Base-by-base conservation (phyloP, 2,888 invertebrate species). In the Drosophila falleni region DNA sequence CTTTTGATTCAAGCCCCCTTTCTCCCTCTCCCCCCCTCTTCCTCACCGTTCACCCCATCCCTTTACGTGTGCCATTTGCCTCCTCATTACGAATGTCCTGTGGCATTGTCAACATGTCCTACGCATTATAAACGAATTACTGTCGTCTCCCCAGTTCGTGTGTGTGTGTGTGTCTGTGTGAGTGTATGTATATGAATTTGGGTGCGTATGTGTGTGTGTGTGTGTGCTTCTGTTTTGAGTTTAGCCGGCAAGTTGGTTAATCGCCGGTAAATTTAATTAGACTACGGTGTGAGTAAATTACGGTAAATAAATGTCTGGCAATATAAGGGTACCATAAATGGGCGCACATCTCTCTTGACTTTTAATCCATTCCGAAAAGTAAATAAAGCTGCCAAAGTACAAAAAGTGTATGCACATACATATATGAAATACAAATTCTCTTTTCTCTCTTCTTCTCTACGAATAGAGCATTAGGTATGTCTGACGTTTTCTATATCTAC, bases 71-170 rank as follows among this genome's bases (percentile, higher is more conserved):
- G 58, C 56, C 75, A 55, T 54, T 56, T 69, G 68, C 81, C 89
- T 83, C 72, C 89, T 85, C 89, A 85, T 85, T 89, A 87, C 80
- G 77, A 79, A 87, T 87, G 85, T 89, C 87, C 87, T 85, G 89
- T 89, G 89, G 89, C 91, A 90, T 89, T 89, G 90, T 90, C 85
- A 87, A 89, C 90, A 91, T 92, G 91, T 91, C 90, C 89, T 91
- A 88, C 87, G 90, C 92, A 91, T 90, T 90, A 89, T 91, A 91
- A 90, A 91, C 90, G 90, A 91, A 91, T 91, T 91, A 91, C 87
- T 81, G 81, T 80, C 82, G 75, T 88, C 78, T 87, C 75, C 59
- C 60, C 66, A 65, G 42, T 56, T 71, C 61, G 69, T 50, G 37
- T 71, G 29, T 37, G 37, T 71, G 29, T 37, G 35, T 59, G 26